Evolutionary conservation across 2,113 vertebrate species (phyloP), one percentile per base, ranked within the genome.

Genomic region (Xiphorhynchus elegans): DNA sequence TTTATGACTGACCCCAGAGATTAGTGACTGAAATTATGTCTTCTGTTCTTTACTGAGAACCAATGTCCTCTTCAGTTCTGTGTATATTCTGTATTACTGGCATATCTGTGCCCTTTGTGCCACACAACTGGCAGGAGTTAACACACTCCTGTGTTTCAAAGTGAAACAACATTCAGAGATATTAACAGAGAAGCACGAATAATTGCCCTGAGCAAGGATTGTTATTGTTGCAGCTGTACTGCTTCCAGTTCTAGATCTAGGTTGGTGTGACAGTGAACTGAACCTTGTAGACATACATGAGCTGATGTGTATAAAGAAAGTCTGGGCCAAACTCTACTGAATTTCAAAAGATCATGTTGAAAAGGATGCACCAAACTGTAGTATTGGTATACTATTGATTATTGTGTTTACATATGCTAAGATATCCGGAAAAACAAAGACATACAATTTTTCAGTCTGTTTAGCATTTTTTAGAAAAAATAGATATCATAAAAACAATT

Each of bases 151-250:
- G 3, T 20, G 7, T 50, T 88, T 68, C 49, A 49, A 62, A 44
- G 13, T 53, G 17, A 76, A 75, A 62, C 8, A 84, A 60, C 4
- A 10, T 33, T 33, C 17, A 58, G 20, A 62, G 9, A 35, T 46
- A 67, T 11, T 7, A 12, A 77, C 10, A 49, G 1, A 55, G 37
- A 73, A 37, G 24, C 6, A 68, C 0, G 0, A 81, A 62, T 63
- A 76, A 50, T 35, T 68, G 31, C 9, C 35, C 13, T 39, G 17
- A 81, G 35, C 6, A 81, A 73, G 39, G 26, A 68, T 67, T 67
- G 17, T 23, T 40, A 15, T 3, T 63, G 62, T 59, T 29, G 37
- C n/a, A 72, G 13, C 47, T 67, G 28, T 49, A 58, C 13, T 53
- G 31, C 18, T 84, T 92, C n/a, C 20, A 58, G 3, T 47, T 72